Evolutionary conservation across 2,797 vertebrate species (phyloP), one percentile per base, ranked within the genome.

Genomic region (Gambelia wislizenii): DNA sequence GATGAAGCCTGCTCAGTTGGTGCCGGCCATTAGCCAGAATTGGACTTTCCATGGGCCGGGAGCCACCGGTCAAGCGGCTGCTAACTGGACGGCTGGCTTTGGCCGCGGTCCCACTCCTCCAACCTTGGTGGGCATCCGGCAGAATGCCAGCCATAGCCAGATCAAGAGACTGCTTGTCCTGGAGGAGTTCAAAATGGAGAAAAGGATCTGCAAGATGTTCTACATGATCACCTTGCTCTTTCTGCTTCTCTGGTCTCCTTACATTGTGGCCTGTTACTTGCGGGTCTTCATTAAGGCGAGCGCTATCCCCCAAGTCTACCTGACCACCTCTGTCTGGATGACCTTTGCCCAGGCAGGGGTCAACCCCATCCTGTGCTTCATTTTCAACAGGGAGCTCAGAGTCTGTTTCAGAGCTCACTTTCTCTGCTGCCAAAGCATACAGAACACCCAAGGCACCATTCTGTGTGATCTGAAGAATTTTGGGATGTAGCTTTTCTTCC

Each of bases 41-140:
- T 99, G 99, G 98, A 99, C 98, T 89, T 99, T 99, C 93, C 98
- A 99, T 64, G 99, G 98, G 33, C 99, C 98, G 0, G 99, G 98
- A 1, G 99, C 99, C 87, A 99, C 98, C 0, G 99, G 99, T 30
- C 99, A 99, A 91, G 99, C 99, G 3, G 99, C 99, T 2, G 98
- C 99, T 0, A 99, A 99, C 96, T 99, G 99, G 99, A 99, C 99
- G 44, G 98, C 99, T 33, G 99, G 99, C 20, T 99, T 99, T 92
- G 99, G 99, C 89, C 97, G 98, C 78, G 98, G 98, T 75, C 99
- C 99, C 90, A 99, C 98, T 1, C 99, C 99, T 0, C 99, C 99
- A 8, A 99, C 99, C 39, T 96, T 99, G 1, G 98, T 99, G 96
- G 99, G 99, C 92, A 98, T 99, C 93, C 95, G 99, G 91, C 99